These are phyloP conservation scores for Phortica variegata DNA, from an alignment of 1,140 invertebrate species.

Conservation along the genomic window DNA sequence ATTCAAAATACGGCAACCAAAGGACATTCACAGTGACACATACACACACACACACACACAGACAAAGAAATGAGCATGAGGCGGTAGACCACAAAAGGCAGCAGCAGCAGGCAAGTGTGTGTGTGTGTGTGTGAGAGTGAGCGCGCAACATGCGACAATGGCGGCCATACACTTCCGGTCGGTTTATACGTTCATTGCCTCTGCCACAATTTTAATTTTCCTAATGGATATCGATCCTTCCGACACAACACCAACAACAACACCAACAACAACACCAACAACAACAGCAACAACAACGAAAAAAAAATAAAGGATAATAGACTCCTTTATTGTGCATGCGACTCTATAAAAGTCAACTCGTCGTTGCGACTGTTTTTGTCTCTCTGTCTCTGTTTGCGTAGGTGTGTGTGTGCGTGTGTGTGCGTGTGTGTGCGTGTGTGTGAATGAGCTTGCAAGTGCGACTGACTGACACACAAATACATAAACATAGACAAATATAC, in stretches of 20 bases:
- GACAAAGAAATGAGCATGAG: too few species aligned
- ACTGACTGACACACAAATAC: conserved; percentile 30
- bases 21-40: too few species aligned
- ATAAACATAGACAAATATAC: too few species aligned
- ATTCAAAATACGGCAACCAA: background rate
- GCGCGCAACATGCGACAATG: conserved; percentile 5
- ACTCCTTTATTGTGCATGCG: conserved; percentile 57
- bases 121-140: background rate
- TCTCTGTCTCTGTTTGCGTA: conserved; percentile 12
- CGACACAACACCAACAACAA: conserved; percentile 4
- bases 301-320: conserved; percentile 54
- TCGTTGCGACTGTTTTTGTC: conserved; percentile 26
- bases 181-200: conserved; percentile 57
- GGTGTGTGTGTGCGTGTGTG: conserved; percentile 19
- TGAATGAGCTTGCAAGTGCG: conserved; percentile 24
- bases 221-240: conserved; percentile 57
- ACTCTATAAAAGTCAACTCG: conserved; percentile 58
- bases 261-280: conserved; percentile 24
- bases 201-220: conserved; percentile 58
- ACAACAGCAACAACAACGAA: conserved; percentile 26
- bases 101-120: too few species aligned
- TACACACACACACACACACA: background rate
- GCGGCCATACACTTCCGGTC: conserved; percentile 26
- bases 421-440: too few species aligned
- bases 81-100: too few species aligned